These are phyloP conservation scores for Orius laevigatus DNA, from an alignment of 1,140 invertebrate genomes.

Conservation along the genomic window DNA sequence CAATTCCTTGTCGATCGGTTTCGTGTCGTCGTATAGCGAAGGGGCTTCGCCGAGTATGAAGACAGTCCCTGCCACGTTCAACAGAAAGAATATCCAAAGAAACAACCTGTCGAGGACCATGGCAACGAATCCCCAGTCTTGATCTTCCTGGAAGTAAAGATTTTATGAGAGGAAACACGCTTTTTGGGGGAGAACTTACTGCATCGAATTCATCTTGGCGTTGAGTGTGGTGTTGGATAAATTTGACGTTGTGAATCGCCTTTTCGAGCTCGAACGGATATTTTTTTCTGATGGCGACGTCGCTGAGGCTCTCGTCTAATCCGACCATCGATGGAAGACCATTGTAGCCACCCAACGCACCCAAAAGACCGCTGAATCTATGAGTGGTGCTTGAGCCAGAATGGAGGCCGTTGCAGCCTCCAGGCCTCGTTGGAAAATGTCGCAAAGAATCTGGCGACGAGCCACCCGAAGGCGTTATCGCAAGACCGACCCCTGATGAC, in stretches of 20 bases:
- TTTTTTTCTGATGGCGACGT: slow-evolving; percentile 60
- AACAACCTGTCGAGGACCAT: slow-evolving; percentile 97
- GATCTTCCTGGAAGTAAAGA: slow-evolving; percentile 56
- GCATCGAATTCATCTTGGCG: slow-evolving; percentile 85
- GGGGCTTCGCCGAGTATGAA: slow-evolving; percentile 79
- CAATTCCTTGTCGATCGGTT: slow-evolving; percentile 73
- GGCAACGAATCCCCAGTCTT: slow-evolving; percentile 98
- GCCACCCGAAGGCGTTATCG: slow-evolving; percentile 36
- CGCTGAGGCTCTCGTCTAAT: slow-evolving; percentile 62
- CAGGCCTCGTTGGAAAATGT: slow-evolving; percentile 31
- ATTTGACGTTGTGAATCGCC: slow-evolving; percentile 87
- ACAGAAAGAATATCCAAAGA: slow-evolving; percentile 87
- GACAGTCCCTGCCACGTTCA: slow-evolving; percentile 76
- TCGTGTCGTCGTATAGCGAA: slow-evolving; percentile 73
- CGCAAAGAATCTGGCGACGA: slow-evolving; percentile 58
- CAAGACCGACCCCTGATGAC: slow-evolving; percentile 38
- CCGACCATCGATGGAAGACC: slow-evolving; percentile 64
- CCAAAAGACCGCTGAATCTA: slow-evolving; percentile 51
- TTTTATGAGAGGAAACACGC: too few species aligned
- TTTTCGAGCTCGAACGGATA: slow-evolving; percentile 84
- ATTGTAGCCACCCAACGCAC: slow-evolving; percentile 38
- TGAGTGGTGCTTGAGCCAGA: slow-evolving; percentile 30
- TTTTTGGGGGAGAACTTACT: slow-evolving; percentile 36
- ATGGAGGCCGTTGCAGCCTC: slow-evolving; percentile 58
- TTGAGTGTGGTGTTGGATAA: slow-evolving; percentile 86